phyloP scores from a whole-genome alignment of 2,797 vertebrate species.

The Thunnus albacares region DNA sequence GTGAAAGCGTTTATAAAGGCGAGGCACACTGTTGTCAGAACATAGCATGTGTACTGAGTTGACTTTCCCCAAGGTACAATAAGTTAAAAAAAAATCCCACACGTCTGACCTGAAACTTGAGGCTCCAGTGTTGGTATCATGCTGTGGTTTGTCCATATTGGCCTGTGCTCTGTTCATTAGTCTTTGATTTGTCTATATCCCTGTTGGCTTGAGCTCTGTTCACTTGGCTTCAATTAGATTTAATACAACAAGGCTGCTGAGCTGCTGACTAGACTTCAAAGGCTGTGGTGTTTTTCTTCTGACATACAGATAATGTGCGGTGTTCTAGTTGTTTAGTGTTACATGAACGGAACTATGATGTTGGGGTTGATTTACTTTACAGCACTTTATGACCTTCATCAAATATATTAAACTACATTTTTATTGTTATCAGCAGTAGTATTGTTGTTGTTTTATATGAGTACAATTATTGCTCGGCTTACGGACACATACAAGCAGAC shows the following conservation, averaged over 20 bases:
- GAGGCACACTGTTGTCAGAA: not conserved
- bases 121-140: constrained; percentile 24
- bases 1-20: not conserved
- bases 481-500: not conserved
- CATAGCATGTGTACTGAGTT: constrained; percentile 1
- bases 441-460: not conserved
- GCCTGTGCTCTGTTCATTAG: constrained; percentile 61
- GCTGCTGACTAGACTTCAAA: constrained; percentile 48
- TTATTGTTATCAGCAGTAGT: not conserved
- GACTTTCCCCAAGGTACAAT: constrained; percentile 12
- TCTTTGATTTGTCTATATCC: constrained; percentile 49
- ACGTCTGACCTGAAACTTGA: constrained; percentile 13
- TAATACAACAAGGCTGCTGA: constrained; percentile 35
- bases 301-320: constrained; percentile 14
- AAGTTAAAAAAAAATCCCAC: not conserved
- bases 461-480: not conserved
- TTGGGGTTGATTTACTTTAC: not conserved
- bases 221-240: constrained; percentile 54
- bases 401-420: not conserved
- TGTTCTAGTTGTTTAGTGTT: constrained; percentile 16
- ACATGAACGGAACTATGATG: not conserved
- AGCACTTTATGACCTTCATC: not conserved
- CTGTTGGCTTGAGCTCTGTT: constrained; percentile 39
- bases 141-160: constrained; percentile 50
- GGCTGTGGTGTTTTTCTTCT: constrained; percentile 32